phyloP scores from a whole-genome alignment of 2,888 invertebrate genomes.

The Actias luna region DNA sequence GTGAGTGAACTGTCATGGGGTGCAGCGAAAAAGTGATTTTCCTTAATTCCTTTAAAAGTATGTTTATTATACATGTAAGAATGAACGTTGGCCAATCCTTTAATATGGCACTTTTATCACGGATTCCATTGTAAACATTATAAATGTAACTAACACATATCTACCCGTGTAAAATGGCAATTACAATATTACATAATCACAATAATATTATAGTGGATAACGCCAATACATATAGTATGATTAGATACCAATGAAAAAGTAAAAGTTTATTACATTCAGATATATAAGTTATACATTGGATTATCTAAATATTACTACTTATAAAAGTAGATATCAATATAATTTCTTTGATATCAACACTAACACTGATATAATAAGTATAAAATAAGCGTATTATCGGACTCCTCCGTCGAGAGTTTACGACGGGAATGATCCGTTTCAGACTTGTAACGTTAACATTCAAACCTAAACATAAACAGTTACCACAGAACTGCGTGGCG shows the following conservation, averaged over 20 bases:
- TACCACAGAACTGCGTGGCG: background rate
- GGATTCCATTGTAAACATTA: conserved; percentile 49
- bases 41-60: conserved; percentile 33
- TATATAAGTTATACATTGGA: conserved; percentile 44
- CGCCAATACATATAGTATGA: conserved; percentile 37
- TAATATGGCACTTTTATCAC: conserved; percentile 74
- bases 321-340: conserved; percentile 71
- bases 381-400: conserved; percentile 81
- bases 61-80: conserved; percentile 27
- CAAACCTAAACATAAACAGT: conserved; percentile 31
- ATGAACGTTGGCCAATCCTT: conserved; percentile 53
- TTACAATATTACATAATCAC: conserved; percentile 41
- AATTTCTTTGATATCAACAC: conserved; percentile 65
- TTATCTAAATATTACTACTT: conserved; percentile 62
- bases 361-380: conserved; percentile 74
- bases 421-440: conserved; percentile 70
- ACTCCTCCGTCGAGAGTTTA: conserved; percentile 64
- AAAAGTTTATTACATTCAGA: conserved; percentile 48
- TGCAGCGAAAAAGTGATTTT: conserved; percentile 41
- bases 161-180: conserved; percentile 66
- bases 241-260: conserved; percentile 46
- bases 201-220: conserved; percentile 47
- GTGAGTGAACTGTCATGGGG: conserved; percentile 53
- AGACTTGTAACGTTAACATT: conserved; percentile 70
- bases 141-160: conserved; percentile 46